A percentile compares a stretch with the other conserved stretches of the same genome.
Evolutionary conservation across 1,140 invertebrate genomes (phyloP).

Genomic region (Pogonomyrmex californicus): DNA sequence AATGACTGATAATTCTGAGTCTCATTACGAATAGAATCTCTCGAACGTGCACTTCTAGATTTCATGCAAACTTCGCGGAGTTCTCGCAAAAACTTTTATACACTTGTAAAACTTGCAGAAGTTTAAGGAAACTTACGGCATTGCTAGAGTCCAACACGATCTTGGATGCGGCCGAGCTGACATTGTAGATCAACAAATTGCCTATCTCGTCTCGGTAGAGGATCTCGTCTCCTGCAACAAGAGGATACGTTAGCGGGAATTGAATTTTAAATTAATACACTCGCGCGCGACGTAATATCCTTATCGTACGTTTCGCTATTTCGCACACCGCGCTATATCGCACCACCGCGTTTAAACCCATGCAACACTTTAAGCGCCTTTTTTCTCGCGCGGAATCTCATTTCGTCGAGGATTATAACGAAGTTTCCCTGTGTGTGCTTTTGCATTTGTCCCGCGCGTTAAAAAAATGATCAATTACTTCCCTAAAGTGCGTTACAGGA

Average conservation of each 20-base stretch:
- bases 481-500: not conserved
- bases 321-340: not conserved
- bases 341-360: not conserved
- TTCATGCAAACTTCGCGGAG: not conserved
- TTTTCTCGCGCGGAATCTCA: slow-evolving; percentile 11
- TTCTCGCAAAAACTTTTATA: not conserved
- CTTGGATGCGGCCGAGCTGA: slow-evolving; percentile 69
- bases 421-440: not conserved
- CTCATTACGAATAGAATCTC: not conserved
- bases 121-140: slow-evolving; percentile 75
- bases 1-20: slow-evolving; percentile 8
- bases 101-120: slow-evolving; percentile 12
- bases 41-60: not conserved
- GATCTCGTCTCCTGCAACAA: slow-evolving; percentile 84
- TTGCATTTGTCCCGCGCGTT: not conserved
- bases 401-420: not conserved
- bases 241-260: slow-evolving; percentile 10
- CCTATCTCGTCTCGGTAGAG: slow-evolving; percentile 83
- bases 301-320: slow-evolving; percentile 14
- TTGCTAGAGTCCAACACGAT: slow-evolving; percentile 78
- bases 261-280: slow-evolving; percentile 30
- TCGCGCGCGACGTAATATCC: not conserved
- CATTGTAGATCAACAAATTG: slow-evolving; percentile 82
- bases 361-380: not conserved
- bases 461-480: slow-evolving; percentile 1